Base-by-base conservation (phyloP, 2,797 vertebrate species). In the Pampus argenteus region DNA sequence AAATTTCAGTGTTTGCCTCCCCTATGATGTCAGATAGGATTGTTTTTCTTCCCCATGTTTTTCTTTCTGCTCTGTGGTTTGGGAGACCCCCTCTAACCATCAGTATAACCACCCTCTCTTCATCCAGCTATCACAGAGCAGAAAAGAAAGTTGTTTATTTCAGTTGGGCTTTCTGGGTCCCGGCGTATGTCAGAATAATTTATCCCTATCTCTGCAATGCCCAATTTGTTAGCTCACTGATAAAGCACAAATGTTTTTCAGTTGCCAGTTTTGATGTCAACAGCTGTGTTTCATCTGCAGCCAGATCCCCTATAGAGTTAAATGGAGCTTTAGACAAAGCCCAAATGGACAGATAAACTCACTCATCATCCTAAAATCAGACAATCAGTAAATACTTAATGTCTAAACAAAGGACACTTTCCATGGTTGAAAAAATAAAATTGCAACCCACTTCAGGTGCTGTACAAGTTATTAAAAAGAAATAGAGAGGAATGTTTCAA, bases 41-140 rank as follows among this genome's bases (percentile, higher is more conserved):
- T 93, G 89, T 88, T 93, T 92, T 87, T 84, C 81, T 86, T 91
- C 55, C 63, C 69, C 7, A 70, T 92, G 88, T 92, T 93, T 91
- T 92, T 90, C 86, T 93, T 91, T 88, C 86, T 86, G 88, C 86
- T 90, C 77, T 86, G 82, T 65, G 84, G 82, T 92, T 91, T 90
- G 87, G 84, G 79, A 89, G 81, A 87, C 82, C 86, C 86, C 77
- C 66, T 86, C 85, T 64, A 86, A 83, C 83, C 89, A 85, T 85
- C 81, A 79, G 81, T 49, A 58, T 59, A 79, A 86, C 85, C 78
- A 76, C 80, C 83, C 76, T 84, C 74, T 88, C 79, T 88, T 80
- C 88, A 83, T 83, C 80, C 77, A 86, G 73, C 86, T 79, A 38
- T 82, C 85, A 73, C 86, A 69, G 83, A 86, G 84, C 86, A 88